Evolutionary conservation across 2,113 vertebrate species (phyloP).

Genomic region (Passer montanus): DNA sequence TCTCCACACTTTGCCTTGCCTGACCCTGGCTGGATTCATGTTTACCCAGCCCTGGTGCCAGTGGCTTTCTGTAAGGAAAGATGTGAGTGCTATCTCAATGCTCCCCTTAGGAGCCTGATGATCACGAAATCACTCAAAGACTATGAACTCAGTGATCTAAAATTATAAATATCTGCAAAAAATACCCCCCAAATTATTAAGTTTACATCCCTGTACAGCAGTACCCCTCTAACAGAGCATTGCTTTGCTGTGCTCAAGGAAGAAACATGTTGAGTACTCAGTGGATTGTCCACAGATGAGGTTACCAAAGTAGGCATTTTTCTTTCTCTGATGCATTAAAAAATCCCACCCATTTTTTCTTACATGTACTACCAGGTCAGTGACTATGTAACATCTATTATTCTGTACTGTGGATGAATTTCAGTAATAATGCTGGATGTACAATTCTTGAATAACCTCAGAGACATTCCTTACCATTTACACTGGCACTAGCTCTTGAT

Average conservation of each 20-base stretch:
- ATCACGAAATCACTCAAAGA: not conserved
- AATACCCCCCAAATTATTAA: not conserved
- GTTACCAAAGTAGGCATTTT: not conserved
- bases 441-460: not conserved
- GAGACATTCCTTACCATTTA: not conserved
- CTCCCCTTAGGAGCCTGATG: not conserved
- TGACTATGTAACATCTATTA: not conserved
- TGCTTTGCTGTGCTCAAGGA: rapidly evolving
- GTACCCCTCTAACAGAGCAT: not conserved
- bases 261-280: rapidly evolving
- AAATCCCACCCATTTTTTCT: not conserved
- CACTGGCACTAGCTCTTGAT: not conserved
- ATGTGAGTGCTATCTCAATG: not conserved
- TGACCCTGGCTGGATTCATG: not conserved
- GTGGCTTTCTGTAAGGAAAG: not conserved
- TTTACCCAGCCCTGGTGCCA: not conserved
- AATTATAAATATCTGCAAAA: not conserved
- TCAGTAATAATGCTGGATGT: not conserved
- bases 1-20: rapidly evolving
- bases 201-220: not conserved
- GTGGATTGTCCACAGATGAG: not conserved
- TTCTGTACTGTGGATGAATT: not conserved
- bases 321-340: not conserved
- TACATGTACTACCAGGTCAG: not conserved
- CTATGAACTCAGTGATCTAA: not conserved